Evolutionary conservation across 2,113 vertebrate species (phyloP).

Genomic region (Dicerorhinus sumatrensis): DNA sequence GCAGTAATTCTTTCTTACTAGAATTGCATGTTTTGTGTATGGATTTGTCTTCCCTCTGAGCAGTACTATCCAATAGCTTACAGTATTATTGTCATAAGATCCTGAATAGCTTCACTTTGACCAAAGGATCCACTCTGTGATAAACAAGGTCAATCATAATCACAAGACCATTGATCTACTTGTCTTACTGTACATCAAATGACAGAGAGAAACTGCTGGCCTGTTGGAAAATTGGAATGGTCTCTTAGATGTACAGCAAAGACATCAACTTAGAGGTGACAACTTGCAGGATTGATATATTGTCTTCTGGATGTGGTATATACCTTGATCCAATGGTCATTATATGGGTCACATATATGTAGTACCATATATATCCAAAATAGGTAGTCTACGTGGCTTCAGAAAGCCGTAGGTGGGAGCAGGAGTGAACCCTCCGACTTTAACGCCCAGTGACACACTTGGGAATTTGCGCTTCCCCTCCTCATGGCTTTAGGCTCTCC

Average conservation of each 20-base stretch:
- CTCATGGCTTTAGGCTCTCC: background rate
- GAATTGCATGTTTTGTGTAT: fast-evolving
- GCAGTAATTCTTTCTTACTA: no score
- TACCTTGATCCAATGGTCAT: background rate
- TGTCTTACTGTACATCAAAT: background rate
- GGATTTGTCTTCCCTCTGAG: background rate
- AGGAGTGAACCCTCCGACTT: background rate
- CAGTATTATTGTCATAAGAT: background rate
- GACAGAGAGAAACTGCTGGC: background rate
- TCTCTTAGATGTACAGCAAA: background rate
- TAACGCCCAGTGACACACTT: background rate
- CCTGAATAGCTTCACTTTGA: background rate
- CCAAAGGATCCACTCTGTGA: background rate
- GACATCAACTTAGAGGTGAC: background rate
- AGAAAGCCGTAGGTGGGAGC: background rate
- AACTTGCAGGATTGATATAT: background rate
- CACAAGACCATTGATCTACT: background rate
- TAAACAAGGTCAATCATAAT: background rate
- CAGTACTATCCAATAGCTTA: background rate
- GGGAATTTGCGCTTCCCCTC: background rate
- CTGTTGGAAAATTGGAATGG: background rate
- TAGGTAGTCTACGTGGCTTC: background rate
- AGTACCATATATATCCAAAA: background rate
- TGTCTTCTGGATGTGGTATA: background rate
- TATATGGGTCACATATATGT: background rate